A percentile compares a stretch with the other conserved stretches of the same genome.
These are phyloP conservation scores for Aphrocallistes beatrix DNA, from an alignment of 37 sponge, comb jelly and placozoan species.

Conservation along the genomic window DNA sequence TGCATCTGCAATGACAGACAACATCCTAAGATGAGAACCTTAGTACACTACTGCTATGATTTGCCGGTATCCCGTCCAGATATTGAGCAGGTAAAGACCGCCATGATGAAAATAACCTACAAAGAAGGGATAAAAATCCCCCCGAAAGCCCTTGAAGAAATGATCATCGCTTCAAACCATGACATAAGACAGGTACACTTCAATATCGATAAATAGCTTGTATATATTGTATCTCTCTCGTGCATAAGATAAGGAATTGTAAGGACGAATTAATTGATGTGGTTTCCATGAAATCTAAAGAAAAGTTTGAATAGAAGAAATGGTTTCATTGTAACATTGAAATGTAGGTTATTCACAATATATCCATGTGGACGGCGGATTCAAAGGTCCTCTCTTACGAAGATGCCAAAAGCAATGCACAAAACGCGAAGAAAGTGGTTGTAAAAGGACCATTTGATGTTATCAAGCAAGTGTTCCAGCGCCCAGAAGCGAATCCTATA, in stretches of 20 bases:
- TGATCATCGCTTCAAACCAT: constrained; percentile 63
- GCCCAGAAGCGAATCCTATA: constrained; percentile 36
- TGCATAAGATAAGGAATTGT: too few species aligned
- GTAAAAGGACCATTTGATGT: constrained; percentile 90
- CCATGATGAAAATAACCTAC: constrained; percentile 83
- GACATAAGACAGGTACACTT: constrained; percentile 71
- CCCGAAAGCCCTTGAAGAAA: constrained; percentile 58
- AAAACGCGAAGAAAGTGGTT: constrained; percentile 40
- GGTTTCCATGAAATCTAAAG: too few species aligned
- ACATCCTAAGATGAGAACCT: constrained; percentile 73
- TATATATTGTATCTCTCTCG: too few species aligned
- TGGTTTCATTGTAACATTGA: too few species aligned
- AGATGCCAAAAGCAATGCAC: constrained; percentile 46
- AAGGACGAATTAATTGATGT: too few species aligned
- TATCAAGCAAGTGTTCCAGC: constrained; percentile 50
- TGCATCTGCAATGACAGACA: constrained; percentile 96
- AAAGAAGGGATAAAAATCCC: constrained; percentile 74
- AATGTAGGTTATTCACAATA: constrained; percentile 75
- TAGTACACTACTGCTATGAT: constrained; percentile 83
- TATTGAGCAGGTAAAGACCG: constrained; percentile 77
- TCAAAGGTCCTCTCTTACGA: constrained; percentile 31
- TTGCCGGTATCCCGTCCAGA: constrained; percentile 67
- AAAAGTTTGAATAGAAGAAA: too few species aligned
- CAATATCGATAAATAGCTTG: too few species aligned
- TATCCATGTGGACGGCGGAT: constrained; percentile 67